Evolutionary conservation across 2,888 invertebrate species (phyloP).

Genomic region (Xestia sexstrigata): DNA sequence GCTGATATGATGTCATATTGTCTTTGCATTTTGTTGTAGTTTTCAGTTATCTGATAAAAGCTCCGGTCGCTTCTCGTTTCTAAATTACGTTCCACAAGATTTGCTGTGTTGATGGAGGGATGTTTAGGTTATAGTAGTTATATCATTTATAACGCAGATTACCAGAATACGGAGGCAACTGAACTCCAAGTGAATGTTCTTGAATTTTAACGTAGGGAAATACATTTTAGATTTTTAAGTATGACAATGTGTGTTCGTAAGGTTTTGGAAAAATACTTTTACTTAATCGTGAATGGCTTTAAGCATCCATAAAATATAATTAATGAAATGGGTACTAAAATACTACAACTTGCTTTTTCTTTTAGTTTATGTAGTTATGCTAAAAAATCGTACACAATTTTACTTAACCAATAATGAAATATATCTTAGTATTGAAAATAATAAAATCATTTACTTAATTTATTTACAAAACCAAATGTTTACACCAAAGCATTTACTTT

Average conservation of each 20-base stretch:
- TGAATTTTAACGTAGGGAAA: slow-evolving; percentile 48
- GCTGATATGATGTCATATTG: background rate
- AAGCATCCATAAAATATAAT: background rate
- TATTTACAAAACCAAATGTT: slow-evolving; percentile 19
- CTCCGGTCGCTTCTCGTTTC: slow-evolving; percentile 46
- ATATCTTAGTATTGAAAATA: background rate
- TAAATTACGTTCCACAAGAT: slow-evolving; percentile 56
- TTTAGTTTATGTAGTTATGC: background rate
- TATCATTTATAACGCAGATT: slow-evolving; percentile 70
- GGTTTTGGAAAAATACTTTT: background rate
- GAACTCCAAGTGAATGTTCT: slow-evolving; percentile 51
- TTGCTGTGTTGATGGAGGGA: slow-evolving; percentile 71
- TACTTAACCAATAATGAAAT: background rate
- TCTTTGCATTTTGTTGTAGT: background rate
- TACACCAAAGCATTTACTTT: slow-evolving; percentile 25
- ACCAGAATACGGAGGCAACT: slow-evolving; percentile 60
- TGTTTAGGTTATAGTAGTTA: slow-evolving; percentile 69
- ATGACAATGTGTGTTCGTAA: slow-evolving; percentile 8
- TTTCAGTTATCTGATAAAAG: background rate
- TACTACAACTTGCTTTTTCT: background rate
- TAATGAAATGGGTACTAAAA: background rate
- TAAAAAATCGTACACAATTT: background rate
- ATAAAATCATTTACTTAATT: background rate
- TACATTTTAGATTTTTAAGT: slow-evolving; percentile 25
- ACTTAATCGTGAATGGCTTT: background rate